phyloP scores from a whole-genome alignment of 1,140 invertebrate genomes.

The Drosophila pallidifrons region DNA sequence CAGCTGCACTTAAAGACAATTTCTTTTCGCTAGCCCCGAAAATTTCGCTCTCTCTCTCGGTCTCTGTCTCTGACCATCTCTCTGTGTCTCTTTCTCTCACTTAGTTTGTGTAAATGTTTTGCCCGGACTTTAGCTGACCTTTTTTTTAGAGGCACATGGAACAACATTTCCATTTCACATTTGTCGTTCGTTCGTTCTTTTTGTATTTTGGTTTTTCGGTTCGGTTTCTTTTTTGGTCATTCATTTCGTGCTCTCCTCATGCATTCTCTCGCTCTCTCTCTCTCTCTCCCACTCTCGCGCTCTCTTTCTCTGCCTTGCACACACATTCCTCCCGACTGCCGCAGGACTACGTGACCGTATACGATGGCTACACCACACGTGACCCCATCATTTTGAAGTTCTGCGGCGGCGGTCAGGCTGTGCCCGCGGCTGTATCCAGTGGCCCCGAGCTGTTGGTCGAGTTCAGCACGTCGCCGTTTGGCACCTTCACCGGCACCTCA shows the following conservation, averaged over 20 bases:
- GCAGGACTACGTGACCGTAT: slow-evolving; percentile 94
- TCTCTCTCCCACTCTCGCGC: slow-evolving; percentile 11
- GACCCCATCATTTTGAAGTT: slow-evolving; percentile 95
- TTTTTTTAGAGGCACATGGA: slow-evolving; percentile 42
- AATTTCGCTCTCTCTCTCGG: slow-evolving; percentile 23
- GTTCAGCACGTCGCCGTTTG: slow-evolving; percentile 95
- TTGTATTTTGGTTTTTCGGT: slow-evolving; percentile 3
- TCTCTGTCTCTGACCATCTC: not conserved
- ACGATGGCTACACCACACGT: slow-evolving; percentile 95
- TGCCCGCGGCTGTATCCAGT: slow-evolving; percentile 93
- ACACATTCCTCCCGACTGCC: slow-evolving; percentile 18
- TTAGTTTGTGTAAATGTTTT: not conserved
- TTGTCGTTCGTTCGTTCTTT: slow-evolving; percentile 48
- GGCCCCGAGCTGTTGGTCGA: slow-evolving; percentile 94
- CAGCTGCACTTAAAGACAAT: slow-evolving; percentile 60
- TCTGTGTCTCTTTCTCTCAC: not conserved
- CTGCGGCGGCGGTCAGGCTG: slow-evolving; percentile 93
- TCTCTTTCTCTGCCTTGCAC: slow-evolving; percentile 11
- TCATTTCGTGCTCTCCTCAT: slow-evolving; percentile 78
- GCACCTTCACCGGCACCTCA: slow-evolving; percentile 92
- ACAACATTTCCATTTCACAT: slow-evolving; percentile 62
- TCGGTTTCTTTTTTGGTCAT: slow-evolving; percentile 46
- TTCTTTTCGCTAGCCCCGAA: slow-evolving; percentile 51
- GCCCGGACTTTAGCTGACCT: slow-evolving; percentile 9
- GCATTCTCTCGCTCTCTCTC: slow-evolving; percentile 58